These are phyloP conservation scores for Anguilla japonica DNA, from an alignment of 2,113 vertebrate genomes.

Conservation along the genomic window DNA sequence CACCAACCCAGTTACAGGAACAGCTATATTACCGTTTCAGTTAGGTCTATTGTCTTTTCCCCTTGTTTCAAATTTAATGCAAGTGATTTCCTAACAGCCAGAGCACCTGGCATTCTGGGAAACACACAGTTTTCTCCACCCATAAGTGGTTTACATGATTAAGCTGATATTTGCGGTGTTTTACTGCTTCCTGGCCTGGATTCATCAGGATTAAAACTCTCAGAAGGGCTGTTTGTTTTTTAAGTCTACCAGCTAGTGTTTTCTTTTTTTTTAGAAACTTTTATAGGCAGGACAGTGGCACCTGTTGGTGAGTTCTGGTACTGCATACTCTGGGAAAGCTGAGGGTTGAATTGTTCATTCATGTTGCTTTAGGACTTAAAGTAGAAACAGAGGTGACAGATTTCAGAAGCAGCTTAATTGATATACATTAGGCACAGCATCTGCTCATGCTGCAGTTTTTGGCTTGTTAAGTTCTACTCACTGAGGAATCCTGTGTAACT, in stretches of 20 bases:
- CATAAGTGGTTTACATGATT: conserved; percentile 27
- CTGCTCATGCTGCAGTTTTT: background rate
- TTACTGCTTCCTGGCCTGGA: conserved; percentile 27
- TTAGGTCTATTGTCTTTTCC: background rate
- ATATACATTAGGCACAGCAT: background rate
- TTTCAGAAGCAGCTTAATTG: background rate
- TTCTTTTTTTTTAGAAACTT: conserved; percentile 41
- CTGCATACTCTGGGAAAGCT: conserved; percentile 39
- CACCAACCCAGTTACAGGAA: background rate
- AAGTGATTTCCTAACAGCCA: background rate
- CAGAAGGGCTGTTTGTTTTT: conserved; percentile 8
- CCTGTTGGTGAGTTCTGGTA: conserved; percentile 62
- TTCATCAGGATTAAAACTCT: conserved; percentile 33
- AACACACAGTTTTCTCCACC: conserved; percentile 12
- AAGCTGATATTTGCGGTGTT: conserved; percentile 27
- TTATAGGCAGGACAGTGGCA: conserved; percentile 63
- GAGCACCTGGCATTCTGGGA: background rate
- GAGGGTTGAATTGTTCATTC: background rate
- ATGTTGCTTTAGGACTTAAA: background rate
- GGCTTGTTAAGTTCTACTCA: background rate
- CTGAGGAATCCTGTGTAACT: background rate
- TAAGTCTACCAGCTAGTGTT: conserved; percentile 49
- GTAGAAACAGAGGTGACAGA: background rate
- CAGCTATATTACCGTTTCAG: background rate
- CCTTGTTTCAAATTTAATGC: background rate